A percentile compares a stretch with the other conserved stretches of the same genome.
These are phyloP conservation scores for Erebia palarica DNA, from an alignment of 2,888 invertebrate genomes.

Conservation along the genomic window DNA sequence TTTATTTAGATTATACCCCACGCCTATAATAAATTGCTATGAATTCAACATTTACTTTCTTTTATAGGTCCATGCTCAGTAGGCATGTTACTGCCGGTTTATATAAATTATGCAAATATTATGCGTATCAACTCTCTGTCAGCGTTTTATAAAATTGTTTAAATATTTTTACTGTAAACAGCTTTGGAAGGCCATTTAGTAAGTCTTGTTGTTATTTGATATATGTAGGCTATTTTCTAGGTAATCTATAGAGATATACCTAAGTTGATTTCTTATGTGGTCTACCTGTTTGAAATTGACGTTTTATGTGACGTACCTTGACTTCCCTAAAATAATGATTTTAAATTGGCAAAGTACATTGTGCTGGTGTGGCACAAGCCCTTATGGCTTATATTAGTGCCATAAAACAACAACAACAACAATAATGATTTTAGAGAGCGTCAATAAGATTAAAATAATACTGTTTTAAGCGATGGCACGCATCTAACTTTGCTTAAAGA, in stretches of 20 bases:
- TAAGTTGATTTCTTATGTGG: too few relatives aligned
- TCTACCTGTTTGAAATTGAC: too few relatives aligned
- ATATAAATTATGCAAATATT: slow-evolving; percentile 19
- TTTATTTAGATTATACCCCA: slow-evolving; percentile 11
- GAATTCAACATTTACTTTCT: slow-evolving; percentile 7
- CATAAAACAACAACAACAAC: too few relatives aligned
- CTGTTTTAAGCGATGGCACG: background rate
- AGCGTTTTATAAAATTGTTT: slow-evolving; percentile 18
- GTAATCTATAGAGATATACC: too few relatives aligned
- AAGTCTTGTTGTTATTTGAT: background rate
- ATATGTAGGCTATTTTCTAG: too few relatives aligned
- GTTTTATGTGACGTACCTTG: too few relatives aligned
- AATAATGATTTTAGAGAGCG: too few relatives aligned
- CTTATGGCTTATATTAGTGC: too few relatives aligned
- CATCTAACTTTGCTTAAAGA: background rate
- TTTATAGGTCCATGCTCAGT: background rate
- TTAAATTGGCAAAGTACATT: too few relatives aligned
- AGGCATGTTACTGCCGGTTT: slow-evolving; percentile 1
- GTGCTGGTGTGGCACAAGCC: too few relatives aligned
- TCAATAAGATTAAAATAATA: too few relatives aligned
- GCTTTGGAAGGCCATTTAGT: background rate
- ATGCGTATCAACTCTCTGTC: slow-evolving; percentile 14
- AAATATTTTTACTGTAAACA: slow-evolving; percentile 14
- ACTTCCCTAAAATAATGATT: too few relatives aligned
- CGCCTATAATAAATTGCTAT: slow-evolving; percentile 2